Conservation (phyloP, 2,797 vertebrate species). For the Fistularia commersonii region DNA sequence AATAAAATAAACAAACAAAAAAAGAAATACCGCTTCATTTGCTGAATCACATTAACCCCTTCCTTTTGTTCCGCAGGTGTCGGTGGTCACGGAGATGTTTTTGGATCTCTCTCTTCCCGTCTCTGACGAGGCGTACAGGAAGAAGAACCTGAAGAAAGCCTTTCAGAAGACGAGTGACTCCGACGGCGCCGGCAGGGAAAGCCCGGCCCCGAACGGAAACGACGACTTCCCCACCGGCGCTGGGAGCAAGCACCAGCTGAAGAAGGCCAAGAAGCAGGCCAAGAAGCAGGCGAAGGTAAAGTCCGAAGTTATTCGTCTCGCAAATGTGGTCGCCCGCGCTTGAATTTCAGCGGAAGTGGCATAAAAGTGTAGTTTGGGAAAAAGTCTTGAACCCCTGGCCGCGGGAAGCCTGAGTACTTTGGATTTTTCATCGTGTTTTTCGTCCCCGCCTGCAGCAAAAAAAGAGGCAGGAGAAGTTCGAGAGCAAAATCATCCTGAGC, state of each 20-base stretch:
- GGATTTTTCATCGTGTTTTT: too few species aligned
- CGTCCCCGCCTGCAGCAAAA: slow-evolving; percentile 76
- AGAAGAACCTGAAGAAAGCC: slow-evolving; percentile 77
- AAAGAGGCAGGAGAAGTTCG: slow-evolving; percentile 85
- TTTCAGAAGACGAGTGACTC: slow-evolving; percentile 52
- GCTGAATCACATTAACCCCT: neutral
- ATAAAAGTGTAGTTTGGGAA: neutral
- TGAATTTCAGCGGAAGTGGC: neutral
- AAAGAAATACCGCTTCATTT: neutral
- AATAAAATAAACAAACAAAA: neutral
- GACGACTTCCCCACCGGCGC: slow-evolving; percentile 67
- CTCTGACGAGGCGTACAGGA: slow-evolving; percentile 83
- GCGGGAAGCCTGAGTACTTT: too few species aligned
- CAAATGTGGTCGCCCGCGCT: neutral
- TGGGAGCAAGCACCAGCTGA: slow-evolving; percentile 93
- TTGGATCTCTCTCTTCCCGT: slow-evolving; percentile 96
- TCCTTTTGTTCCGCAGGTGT: slow-evolving; percentile 74
- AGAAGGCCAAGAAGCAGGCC: slow-evolving; percentile 94
- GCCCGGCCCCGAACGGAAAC: slow-evolving; percentile 67
- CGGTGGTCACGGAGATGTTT: slow-evolving; percentile 92
- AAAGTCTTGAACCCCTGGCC: neutral
- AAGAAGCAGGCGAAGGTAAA: slow-evolving; percentile 93
- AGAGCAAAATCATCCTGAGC: slow-evolving; percentile 71
- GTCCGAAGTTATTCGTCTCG: too few species aligned
- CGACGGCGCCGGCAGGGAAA: slow-evolving; percentile 67